phyloP scores from a whole-genome alignment of 1,140 invertebrate species.

The Aethina tumida region DNA sequence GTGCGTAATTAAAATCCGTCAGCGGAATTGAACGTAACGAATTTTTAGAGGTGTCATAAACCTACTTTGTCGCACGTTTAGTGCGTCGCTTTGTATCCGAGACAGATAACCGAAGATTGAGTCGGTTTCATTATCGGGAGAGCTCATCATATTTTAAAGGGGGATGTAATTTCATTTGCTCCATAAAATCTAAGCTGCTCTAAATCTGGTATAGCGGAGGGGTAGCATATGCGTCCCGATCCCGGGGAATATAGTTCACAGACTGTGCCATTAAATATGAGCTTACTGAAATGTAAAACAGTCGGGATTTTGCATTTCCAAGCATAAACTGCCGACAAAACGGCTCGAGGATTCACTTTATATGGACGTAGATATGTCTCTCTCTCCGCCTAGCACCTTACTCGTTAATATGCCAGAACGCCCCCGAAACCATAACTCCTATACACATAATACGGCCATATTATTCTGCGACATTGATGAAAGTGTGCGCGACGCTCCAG shows the following conservation, averaged over 20 bases:
- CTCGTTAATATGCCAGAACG: slow-evolving; percentile 12
- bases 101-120: slow-evolving; percentile 29
- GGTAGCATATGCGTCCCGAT: slow-evolving; percentile 33
- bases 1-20: slow-evolving; percentile 1
- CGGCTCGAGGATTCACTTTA: slow-evolving; percentile 36
- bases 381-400: slow-evolving; percentile 26
- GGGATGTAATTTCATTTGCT: slow-evolving; percentile 39
- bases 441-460: slow-evolving; percentile 3
- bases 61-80: background rate
- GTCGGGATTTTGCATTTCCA: slow-evolving; percentile 37
- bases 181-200: slow-evolving; percentile 38
- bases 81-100: background rate
- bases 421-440: too few species aligned
- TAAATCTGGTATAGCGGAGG: slow-evolving; percentile 32
- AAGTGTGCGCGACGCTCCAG: background rate
- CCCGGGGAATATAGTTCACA: slow-evolving; percentile 33
- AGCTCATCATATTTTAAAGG: slow-evolving; percentile 39
- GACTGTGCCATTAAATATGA: slow-evolving; percentile 37
- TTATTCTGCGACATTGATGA: slow-evolving; percentile 1
- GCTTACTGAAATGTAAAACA: slow-evolving; percentile 40
- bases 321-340: slow-evolving; percentile 39
- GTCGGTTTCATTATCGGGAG: slow-evolving; percentile 36
- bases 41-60: background rate
- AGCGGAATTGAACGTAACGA: background rate
- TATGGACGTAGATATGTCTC: slow-evolving; percentile 25